Conservation (phyloP, 2,113 vertebrate species). For the Probosciger aterrimus region DNA sequence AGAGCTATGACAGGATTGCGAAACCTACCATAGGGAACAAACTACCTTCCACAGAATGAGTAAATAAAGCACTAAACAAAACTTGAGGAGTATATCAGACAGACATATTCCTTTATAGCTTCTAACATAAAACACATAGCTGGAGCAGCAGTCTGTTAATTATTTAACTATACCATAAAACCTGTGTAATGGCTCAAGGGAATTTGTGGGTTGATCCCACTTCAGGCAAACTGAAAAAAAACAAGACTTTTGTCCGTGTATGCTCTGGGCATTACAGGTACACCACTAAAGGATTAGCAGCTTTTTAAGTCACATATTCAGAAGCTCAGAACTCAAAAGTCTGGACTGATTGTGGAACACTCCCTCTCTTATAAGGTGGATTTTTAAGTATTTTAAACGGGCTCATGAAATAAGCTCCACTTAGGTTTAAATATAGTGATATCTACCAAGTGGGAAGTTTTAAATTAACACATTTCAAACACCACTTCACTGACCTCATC, state of each 20-base stretch:
- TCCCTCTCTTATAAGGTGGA: neutral
- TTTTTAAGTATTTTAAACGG: neutral
- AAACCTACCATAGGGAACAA: fast-evolving
- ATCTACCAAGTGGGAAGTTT: neutral
- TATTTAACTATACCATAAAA: neutral
- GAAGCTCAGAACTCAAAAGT: neutral
- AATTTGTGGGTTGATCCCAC: neutral
- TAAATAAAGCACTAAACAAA: neutral
- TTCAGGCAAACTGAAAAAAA: neutral
- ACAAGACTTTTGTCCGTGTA: neutral
- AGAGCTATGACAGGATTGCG: neutral
- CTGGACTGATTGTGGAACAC: neutral
- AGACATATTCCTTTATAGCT: neutral
- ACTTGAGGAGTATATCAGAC: neutral
- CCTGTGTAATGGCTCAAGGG: neutral
- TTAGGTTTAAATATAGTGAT: neutral
- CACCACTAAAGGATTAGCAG: neutral
- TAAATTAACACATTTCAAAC: neutral
- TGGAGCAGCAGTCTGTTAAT: neutral
- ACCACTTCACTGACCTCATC: too few relatives aligned
- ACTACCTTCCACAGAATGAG: neutral
- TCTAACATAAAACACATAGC: neutral
- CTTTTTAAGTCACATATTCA: neutral
- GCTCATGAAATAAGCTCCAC: neutral
- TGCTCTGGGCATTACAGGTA: neutral